A percentile compares a stretch with the other conserved stretches of the same genome.
phyloP scores from a whole-genome alignment of 2,888 invertebrate species.

The Caenorhabditis imperialis region DNA sequence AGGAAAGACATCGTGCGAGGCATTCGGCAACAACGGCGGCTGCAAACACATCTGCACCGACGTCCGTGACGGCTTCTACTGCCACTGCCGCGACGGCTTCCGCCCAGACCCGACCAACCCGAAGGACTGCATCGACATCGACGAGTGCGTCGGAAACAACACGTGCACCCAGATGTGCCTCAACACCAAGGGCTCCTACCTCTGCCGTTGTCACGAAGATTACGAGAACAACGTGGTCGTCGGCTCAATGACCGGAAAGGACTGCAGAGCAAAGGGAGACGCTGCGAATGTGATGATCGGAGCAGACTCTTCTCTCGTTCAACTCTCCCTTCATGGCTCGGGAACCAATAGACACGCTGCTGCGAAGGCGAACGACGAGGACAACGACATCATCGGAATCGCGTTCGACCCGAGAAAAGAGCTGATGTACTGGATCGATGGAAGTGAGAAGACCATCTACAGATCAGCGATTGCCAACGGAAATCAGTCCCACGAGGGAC shows the following conservation, averaged over 20 bases:
- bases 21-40: constrained; percentile 87
- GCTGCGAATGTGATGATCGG: constrained; percentile 70
- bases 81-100: constrained; percentile 84
- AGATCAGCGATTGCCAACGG: constrained; percentile 73
- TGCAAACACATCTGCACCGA: constrained; percentile 93
- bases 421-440: constrained; percentile 96
- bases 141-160: constrained; percentile 82
- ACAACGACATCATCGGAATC: constrained; percentile 91
- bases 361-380: constrained; percentile 81
- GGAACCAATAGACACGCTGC: constrained; percentile 74
- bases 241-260: constrained; percentile 77
- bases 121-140: constrained; percentile 79
- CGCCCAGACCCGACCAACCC: constrained; percentile 80
- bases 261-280: constrained; percentile 77
- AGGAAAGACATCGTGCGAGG: constrained; percentile 70
- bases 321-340: constrained; percentile 69
- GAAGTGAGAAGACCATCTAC: constrained; percentile 52
- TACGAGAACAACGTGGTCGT: constrained; percentile 78
- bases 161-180: constrained; percentile 93
- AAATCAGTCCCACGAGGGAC: constrained; percentile 77
- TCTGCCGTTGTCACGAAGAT: constrained; percentile 86
- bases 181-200: constrained; percentile 91
- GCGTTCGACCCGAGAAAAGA: constrained; percentile 83
- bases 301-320: constrained; percentile 72
- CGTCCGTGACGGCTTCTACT: constrained; percentile 62